Evolutionary conservation across 1,140 invertebrate species (phyloP), one percentile per base, ranked within the genome.

Genomic region (Liolophura sinensis): DNA sequence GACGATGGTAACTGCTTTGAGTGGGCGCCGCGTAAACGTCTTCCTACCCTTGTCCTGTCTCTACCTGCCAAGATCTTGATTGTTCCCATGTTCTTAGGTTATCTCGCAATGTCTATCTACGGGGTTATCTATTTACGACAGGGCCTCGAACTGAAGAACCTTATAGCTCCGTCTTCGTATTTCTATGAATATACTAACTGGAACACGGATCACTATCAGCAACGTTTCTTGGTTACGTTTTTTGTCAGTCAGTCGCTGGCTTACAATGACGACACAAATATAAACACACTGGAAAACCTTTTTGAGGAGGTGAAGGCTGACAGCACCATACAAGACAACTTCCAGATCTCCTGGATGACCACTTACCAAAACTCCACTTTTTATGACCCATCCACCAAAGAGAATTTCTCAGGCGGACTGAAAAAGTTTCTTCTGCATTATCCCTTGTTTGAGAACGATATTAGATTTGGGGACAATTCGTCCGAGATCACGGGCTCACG

Each of bases 101-200:
- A 98, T 78, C 77, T 97, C 0, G 88, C 87, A 0, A 92, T 95
- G 1, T 94, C 94, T 1, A 88, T 94, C 51, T 97, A 94, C 83
- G 95, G 95, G 1, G 88, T 95, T 0, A 60, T 92, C 91, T 90
- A 91, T 67, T 90, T 97, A 47, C 69, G 82, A 79, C 95, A 97
- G 87, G 95, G 95, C 0, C 85, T 97, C 6, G 92, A 96, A 75
- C 85, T 85, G 20, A 82, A 81, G 47, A 78, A 85, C 60, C 66
- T 86, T 11, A 74, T 86, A 12, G 67, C 81, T 3, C 65, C 75
- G 22, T 68, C 65, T 3, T 85, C 85, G 25, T 83, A 84, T 57
- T 75, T 59, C 60, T 62, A 74, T 51, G 66, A 56, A 40, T 73
- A 56, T 57, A 40, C 31, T 3, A 40, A 40, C 31, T 40, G 31